Conservation (phyloP, 2,888 invertebrate genomes). For the Nyleta sp. region DNA sequence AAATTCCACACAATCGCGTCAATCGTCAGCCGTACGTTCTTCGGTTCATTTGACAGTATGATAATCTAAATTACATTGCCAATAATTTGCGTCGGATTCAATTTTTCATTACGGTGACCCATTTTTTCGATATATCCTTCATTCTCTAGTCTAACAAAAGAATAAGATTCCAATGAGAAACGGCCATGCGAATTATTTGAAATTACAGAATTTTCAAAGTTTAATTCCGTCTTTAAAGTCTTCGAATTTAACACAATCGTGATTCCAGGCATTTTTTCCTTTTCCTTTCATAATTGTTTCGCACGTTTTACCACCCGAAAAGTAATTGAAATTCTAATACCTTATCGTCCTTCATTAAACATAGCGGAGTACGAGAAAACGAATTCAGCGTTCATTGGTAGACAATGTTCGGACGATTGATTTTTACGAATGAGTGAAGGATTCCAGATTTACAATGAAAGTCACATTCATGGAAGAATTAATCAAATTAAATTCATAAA, state of each 20-base stretch:
- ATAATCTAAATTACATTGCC: conserved; percentile 11
- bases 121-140: conserved; percentile 10
- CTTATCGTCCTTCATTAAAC: conserved; percentile 36
- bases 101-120: conserved; percentile 16
- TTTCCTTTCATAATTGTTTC: conserved; percentile 46
- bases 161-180: conserved; percentile 18
- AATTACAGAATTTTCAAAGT: conserved; percentile 22
- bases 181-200: conserved; percentile 1
- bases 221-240: conserved; percentile 19
- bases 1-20: neutral
- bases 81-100: conserved; percentile 4
- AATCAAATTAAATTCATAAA: neutral
- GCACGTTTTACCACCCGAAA: conserved; percentile 32
- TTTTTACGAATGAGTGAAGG: conserved; percentile 24
- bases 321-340: conserved; percentile 47
- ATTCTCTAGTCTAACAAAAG: conserved; percentile 9
- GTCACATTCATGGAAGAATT: conserved; percentile 2
- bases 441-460: conserved; percentile 17
- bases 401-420: conserved; percentile 22
- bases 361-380: conserved; percentile 15
- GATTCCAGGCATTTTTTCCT: conserved; percentile 9
- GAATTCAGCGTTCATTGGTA: conserved; percentile 20
- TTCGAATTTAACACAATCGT: conserved; percentile 22
- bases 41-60: conserved; percentile 1
- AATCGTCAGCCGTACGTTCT: neutral